Percentiles rank a stretch among this genome's conserved stretches.
Conservation (phyloP, 2,888 invertebrate genomes). For the Cactoblastis cactorum region DNA sequence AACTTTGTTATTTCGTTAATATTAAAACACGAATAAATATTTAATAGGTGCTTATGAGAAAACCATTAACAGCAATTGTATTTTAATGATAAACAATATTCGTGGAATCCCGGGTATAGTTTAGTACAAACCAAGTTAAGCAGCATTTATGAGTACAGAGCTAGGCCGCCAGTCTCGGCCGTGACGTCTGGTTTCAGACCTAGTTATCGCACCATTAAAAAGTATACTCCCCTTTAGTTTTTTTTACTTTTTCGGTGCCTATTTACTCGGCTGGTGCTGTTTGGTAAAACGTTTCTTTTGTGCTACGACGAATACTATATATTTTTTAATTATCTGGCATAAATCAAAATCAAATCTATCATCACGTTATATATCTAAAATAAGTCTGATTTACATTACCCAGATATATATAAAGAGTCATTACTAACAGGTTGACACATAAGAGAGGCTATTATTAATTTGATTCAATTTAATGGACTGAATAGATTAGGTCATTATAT, state of each 20-base stretch:
- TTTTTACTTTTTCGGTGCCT: constrained; percentile 36
- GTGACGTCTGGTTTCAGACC: background rate
- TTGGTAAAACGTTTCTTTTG: constrained; percentile 31
- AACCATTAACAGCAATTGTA: too few relatives aligned
- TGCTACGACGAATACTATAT: constrained; percentile 30
- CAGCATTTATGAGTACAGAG: background rate
- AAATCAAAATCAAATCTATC: too few relatives aligned
- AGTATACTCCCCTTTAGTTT: constrained; percentile 24
- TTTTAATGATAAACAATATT: background rate
- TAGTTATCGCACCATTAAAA: constrained; percentile 1
- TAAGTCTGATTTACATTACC: constrained; percentile 40
- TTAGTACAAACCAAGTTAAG: background rate
- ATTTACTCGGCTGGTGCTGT: constrained; percentile 36
- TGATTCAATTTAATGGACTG: constrained; percentile 76
- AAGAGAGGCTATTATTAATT: constrained; percentile 73
- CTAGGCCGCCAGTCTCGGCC: background rate
- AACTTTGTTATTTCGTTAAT: background rate
- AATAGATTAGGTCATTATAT: constrained; percentile 76
- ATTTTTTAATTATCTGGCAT: constrained; percentile 23
- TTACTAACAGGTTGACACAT: constrained; percentile 46
- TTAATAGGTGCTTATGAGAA: background rate
- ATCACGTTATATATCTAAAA: constrained; percentile 26
- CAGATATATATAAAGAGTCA: constrained; percentile 31
- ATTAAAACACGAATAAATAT: too few relatives aligned
- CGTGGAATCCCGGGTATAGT: background rate